Evolutionary conservation across 1,140 invertebrate genomes (phyloP).

Genomic region (Drosophila chauvacae): DNA sequence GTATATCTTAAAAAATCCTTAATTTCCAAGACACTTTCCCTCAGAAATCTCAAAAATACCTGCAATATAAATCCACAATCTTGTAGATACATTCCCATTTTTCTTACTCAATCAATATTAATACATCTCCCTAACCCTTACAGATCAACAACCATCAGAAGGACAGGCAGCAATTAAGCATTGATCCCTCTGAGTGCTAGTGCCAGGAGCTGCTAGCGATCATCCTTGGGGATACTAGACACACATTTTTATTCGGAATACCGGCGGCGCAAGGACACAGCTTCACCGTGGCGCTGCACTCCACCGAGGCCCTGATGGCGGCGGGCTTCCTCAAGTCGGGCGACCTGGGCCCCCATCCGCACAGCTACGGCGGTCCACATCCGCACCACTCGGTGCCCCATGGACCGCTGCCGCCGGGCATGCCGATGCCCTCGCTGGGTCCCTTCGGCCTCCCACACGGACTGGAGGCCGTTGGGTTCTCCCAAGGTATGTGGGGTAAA

Average conservation of each 20-base stretch:
- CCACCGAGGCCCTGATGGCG: constrained; percentile 84
- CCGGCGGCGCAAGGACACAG: constrained; percentile 48
- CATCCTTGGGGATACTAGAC: not conserved
- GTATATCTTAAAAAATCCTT: too few relatives aligned
- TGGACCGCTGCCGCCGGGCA: constrained; percentile 82
- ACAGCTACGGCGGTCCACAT: constrained; percentile 84
- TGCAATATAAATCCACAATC: not conserved
- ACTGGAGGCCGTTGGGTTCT: constrained; percentile 85
- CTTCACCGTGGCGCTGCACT: constrained; percentile 84
- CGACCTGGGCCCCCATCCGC: constrained; percentile 82
- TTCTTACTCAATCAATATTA: not conserved
- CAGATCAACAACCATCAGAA: constrained; percentile 2
- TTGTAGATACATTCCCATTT: not conserved
- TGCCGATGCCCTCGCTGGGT: constrained; percentile 84
- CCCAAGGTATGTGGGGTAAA: constrained; percentile 86
- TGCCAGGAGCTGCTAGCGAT: not conserved
- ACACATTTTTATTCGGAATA: constrained; percentile 16
- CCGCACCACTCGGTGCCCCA: constrained; percentile 83
- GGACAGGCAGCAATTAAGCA: not conserved
- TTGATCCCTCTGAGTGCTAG: not conserved
- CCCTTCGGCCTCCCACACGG: constrained; percentile 85
- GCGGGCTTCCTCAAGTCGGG: constrained; percentile 84
- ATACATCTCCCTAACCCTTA: accelerated
- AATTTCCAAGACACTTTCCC: not conserved
- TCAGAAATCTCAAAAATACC: not conserved